Evolutionary conservation across 2,888 invertebrate genomes (phyloP), one percentile per base, ranked within the genome.

Genomic region (Pachymerium ferrugineum): DNA sequence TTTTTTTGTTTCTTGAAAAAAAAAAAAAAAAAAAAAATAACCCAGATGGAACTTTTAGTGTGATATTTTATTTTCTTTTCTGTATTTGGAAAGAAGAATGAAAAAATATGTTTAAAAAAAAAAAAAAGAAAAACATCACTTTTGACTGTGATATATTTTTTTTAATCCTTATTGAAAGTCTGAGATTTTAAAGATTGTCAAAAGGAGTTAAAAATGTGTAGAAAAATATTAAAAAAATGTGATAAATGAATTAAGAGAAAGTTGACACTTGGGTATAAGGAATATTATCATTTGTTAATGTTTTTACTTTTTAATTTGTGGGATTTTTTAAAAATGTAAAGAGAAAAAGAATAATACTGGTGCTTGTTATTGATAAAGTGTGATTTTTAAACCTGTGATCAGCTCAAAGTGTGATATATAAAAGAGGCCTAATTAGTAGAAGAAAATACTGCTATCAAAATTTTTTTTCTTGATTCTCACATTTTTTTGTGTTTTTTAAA

Each of bases 381-480:
- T 54, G 54, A 22, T 54, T 54, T 54, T n/a, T n/a, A n/a, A 54
- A 54, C 54, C 54, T 54, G 54, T 54, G 54, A 54, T 54, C 54
- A 25, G 54, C 54, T 54, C 54, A 54, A 54, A 54, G 54, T 54
- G 54, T 54, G 54, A 54, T 54, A 54, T 25, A 47, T 47, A 47
- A 47, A 47, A 54, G 25, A 25, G 25, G 54, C 25, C 54, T 25
- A 25, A 54, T 54, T 54, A 54, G 28, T 54, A 25, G n/a, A 54
- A 12, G 22, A 8, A 1, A 38, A 38, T 38, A n/a, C 10, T 54
- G 3, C 22, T 25, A 12, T 54, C 25, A 54, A 19, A n/a, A 25
- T 38, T 38, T 3, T 54, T 14, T 22, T 54, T 54, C 25, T 54
- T 54, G 25, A 54, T 54, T 54, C 54, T 47, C 25, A 54, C n/a